A percentile compares a stretch with the other conserved stretches of the same genome.
phyloP scores from a whole-genome alignment of 2,113 vertebrate species.

The Ranitomeya variabilis region DNA sequence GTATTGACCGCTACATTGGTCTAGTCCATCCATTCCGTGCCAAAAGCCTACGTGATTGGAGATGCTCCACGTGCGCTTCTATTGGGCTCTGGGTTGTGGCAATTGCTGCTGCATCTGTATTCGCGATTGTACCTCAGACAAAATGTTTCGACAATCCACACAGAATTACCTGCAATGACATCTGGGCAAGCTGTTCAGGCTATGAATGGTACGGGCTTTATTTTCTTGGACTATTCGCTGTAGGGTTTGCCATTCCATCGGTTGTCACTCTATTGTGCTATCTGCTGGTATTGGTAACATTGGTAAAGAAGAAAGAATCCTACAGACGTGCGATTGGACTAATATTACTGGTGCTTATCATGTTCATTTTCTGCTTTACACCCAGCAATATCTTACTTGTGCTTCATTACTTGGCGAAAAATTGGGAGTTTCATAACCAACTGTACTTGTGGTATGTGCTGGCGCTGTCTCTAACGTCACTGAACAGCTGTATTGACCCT shows the following conservation, averaged over 20 bases:
- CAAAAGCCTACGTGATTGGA: background rate
- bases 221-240: conserved; percentile 60
- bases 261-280: conserved; percentile 62
- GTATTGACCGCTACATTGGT: conserved; percentile 65
- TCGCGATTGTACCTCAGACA: conserved; percentile 58
- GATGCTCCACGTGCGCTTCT: background rate
- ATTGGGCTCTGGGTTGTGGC: conserved; percentile 64
- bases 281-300: conserved; percentile 47
- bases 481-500: conserved; percentile 67
- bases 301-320: conserved; percentile 52
- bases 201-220: conserved; percentile 44
- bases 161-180: conserved; percentile 61
- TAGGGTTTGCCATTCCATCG: conserved; percentile 64
- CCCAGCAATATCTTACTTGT: conserved; percentile 67
- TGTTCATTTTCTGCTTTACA: conserved; percentile 65
- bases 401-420: conserved; percentile 53
- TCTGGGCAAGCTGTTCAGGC: background rate
- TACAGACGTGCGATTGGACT: conserved; percentile 44
- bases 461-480: conserved; percentile 59
- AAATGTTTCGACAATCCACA: background rate
- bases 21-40: conserved; percentile 62
- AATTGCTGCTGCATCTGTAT: conserved; percentile 51
- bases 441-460: conserved; percentile 58
- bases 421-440: background rate
- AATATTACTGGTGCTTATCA: conserved; percentile 62